These are phyloP conservation scores for Rhinichthys osculus DNA, from an alignment of 2,797 vertebrate genomes.

Conservation along the genomic window DNA sequence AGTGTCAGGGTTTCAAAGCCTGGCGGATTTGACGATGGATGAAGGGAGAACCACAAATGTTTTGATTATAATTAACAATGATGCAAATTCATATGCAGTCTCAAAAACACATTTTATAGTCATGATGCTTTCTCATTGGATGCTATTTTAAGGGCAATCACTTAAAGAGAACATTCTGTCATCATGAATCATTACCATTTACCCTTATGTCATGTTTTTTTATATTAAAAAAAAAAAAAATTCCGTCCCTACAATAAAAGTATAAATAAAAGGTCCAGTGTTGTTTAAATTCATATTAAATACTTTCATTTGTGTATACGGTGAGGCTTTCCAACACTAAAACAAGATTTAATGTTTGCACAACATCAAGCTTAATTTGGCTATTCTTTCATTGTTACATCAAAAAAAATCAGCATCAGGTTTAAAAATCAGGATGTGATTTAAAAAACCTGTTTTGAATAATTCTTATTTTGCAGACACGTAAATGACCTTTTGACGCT, in stretches of 20 bases:
- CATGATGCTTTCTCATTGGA: not conserved
- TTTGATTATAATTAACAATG: conserved; percentile 25
- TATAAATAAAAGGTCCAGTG: not conserved
- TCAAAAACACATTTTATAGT: not conserved
- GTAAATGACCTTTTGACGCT: conserved; percentile 31
- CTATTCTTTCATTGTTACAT: conserved; percentile 1
- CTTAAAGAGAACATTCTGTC: not conserved
- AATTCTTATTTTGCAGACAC: conserved; percentile 27
- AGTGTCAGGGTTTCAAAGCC: conserved; percentile 55
- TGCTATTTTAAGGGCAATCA: not conserved
- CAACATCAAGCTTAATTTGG: not conserved
- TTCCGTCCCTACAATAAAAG: not conserved
- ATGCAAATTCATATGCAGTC: not conserved
- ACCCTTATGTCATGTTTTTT: not conserved
- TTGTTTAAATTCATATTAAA: not conserved
- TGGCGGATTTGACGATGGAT: conserved; percentile 45
- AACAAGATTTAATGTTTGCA: conserved; percentile 28
- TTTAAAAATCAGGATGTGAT: conserved; percentile 4
- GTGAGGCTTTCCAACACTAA: not conserved
- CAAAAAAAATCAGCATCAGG: not conserved
- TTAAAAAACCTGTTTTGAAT: conserved; percentile 49
- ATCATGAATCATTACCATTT: not conserved
- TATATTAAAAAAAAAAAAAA: no score
- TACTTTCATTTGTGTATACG: not conserved
- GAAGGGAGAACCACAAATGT: conserved; percentile 47